These are phyloP conservation scores for Hexactinellida sp. DNA, from an alignment of 37 sponge, comb jelly and placozoan species.

Conservation along the genomic window DNA sequence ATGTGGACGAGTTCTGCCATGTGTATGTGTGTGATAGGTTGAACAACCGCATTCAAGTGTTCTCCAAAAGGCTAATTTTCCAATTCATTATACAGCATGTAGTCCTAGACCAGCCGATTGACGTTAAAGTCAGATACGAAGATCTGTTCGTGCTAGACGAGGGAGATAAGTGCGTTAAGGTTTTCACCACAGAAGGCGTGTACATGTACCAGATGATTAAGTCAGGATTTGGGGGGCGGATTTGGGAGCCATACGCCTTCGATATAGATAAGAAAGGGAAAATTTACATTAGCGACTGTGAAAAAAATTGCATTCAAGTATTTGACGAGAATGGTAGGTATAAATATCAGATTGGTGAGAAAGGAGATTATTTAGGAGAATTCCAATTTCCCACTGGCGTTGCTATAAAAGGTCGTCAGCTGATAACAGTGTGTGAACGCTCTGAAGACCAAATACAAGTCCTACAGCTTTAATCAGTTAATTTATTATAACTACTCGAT, in stretches of 20 bases:
- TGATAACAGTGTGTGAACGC: not conserved
- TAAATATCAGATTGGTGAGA: not conserved
- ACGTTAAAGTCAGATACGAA: not conserved
- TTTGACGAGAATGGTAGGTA: not conserved
- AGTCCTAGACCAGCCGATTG: not conserved
- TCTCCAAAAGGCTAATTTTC: not conserved
- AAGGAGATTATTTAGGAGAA: not conserved
- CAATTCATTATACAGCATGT: not conserved
- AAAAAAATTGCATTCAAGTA: not conserved
- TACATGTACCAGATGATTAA: not conserved
- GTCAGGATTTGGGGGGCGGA: not conserved
- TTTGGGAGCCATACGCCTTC: not conserved
- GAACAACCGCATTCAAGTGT: not conserved
- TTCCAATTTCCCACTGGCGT: not conserved
- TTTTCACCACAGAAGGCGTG: not conserved
- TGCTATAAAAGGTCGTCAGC: not conserved
- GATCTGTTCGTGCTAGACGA: not conserved
- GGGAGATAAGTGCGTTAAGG: not conserved
- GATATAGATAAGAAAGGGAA: not conserved
- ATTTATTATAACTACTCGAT: too few relatives aligned
- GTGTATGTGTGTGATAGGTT: not conserved
- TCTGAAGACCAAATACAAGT: not conserved
- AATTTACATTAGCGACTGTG: not conserved
- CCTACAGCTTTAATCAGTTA: too few relatives aligned
- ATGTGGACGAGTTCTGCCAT: not conserved